Evolutionary conservation across 2,113 vertebrate species (phyloP).

Genomic region (Phocoena phocoena): DNA sequence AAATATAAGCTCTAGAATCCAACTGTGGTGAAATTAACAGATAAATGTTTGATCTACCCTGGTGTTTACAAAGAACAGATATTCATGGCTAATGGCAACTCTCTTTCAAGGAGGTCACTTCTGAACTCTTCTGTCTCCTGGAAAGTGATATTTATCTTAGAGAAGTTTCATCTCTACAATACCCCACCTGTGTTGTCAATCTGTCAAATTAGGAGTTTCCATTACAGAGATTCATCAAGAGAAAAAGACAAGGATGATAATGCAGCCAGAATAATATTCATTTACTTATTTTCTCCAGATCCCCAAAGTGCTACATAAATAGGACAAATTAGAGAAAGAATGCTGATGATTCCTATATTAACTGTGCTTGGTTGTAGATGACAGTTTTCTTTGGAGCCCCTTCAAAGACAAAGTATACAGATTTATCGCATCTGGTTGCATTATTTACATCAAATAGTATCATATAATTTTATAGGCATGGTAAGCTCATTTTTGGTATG

Average conservation of each 20-base stretch:
- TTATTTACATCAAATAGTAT: neutral
- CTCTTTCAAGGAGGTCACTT: neutral
- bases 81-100: neutral
- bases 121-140: neutral
- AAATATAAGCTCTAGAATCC: neutral
- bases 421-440: neutral
- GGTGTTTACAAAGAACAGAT: constrained; percentile 20
- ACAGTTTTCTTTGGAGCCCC: neutral
- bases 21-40: neutral
- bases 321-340: neutral
- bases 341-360: neutral
- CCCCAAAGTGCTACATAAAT: neutral
- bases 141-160: neutral
- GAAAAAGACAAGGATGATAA: neutral
- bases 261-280: neutral
- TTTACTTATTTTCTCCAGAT: neutral
- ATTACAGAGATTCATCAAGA: neutral
- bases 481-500: neutral
- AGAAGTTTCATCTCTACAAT: neutral
- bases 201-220: neutral
- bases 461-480: neutral
- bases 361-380: neutral
- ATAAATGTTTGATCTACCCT: neutral
- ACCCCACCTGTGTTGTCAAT: neutral
- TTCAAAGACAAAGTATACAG: neutral